Conservation (phyloP, 2,888 invertebrate species). For the Magallana nippona region DNA sequence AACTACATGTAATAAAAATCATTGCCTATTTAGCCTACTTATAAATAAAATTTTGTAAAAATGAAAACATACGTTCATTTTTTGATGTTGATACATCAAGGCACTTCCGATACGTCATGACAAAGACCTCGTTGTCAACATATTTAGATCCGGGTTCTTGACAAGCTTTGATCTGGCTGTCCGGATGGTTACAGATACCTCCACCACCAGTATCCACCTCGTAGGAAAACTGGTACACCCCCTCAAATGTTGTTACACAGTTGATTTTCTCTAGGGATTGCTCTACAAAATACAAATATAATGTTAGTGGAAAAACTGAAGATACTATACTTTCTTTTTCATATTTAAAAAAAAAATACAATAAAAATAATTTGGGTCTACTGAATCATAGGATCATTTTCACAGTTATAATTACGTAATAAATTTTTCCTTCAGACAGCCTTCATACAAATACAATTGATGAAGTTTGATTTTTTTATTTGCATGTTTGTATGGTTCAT, state of each 20-base stretch:
- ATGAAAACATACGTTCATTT: constrained; percentile 69
- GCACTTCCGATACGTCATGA: constrained; percentile 95
- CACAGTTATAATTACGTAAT: too few species aligned
- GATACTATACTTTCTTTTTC: too few species aligned
- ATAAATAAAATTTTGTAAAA: neutral
- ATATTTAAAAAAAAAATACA: too few species aligned
- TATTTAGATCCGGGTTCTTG: constrained; percentile 98
- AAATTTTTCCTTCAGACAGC: too few species aligned
- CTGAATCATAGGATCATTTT: too few species aligned
- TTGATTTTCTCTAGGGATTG: constrained; percentile 70
- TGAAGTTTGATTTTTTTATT: too few species aligned
- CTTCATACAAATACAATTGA: too few species aligned
- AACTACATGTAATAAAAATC: too few species aligned
- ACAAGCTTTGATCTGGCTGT: constrained; percentile 94
- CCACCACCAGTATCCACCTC: constrained; percentile 76
- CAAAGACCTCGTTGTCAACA: constrained; percentile 97
- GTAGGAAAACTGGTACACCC: constrained; percentile 78
- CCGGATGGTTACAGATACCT: constrained; percentile 87
- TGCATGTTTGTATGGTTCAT: too few species aligned
- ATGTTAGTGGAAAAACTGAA: too few species aligned
- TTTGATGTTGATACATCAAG: constrained; percentile 70
- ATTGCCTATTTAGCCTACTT: too few species aligned
- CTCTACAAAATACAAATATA: constrained; percentile 58
- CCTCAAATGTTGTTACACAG: constrained; percentile 79
- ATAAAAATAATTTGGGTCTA: too few species aligned